Evolutionary conservation across 2,113 vertebrate genomes (phyloP).

Genomic region (Urocitellus parryii): DNA sequence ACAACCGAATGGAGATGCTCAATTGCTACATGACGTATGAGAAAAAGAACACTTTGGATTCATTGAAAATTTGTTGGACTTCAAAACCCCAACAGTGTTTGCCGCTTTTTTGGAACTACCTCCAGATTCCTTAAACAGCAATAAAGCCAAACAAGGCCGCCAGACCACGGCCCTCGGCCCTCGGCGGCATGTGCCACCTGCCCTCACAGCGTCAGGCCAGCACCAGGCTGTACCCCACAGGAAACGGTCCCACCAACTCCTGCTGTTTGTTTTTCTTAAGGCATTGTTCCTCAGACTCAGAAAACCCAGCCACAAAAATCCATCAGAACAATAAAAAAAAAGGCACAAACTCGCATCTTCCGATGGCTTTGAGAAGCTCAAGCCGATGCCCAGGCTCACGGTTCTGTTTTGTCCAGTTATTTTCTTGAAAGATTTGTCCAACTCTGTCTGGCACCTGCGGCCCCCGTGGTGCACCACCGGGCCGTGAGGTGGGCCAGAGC

Average conservation of each 20-base stretch:
- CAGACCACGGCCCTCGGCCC: conserved; percentile 38
- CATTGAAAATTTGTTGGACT: conserved; percentile 81
- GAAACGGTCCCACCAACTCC: conserved; percentile 80
- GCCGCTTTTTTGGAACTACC: conserved; percentile 87
- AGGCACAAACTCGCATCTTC: conserved; percentile 92
- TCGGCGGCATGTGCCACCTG: rapidly evolving
- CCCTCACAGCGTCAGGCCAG: background rate
- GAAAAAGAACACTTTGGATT: conserved; percentile 85
- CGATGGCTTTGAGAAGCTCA: conserved; percentile 86
- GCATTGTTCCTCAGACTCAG: conserved; percentile 90
- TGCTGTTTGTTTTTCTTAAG: conserved; percentile 87
- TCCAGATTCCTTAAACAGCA: conserved; percentile 81
- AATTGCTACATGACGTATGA: conserved; percentile 76
- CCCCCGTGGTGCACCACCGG: conserved; percentile 60
- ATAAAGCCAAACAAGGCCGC: conserved; percentile 82
- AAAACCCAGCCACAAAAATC: conserved; percentile 89
- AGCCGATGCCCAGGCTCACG: conserved; percentile 83
- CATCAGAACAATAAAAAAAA: conserved; percentile 88
- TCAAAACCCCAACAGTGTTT: conserved; percentile 87
- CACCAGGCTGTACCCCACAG: conserved; percentile 80
- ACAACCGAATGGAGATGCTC: conserved; percentile 84
- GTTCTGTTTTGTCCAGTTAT: conserved; percentile 70
- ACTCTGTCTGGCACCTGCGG: conserved; percentile 75
- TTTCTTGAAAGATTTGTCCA: conserved; percentile 56
- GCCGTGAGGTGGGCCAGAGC: conserved; percentile 81